These are phyloP conservation scores for Eledona agricola DNA, from an alignment of 2,888 invertebrate genomes.

Conservation along the genomic window DNA sequence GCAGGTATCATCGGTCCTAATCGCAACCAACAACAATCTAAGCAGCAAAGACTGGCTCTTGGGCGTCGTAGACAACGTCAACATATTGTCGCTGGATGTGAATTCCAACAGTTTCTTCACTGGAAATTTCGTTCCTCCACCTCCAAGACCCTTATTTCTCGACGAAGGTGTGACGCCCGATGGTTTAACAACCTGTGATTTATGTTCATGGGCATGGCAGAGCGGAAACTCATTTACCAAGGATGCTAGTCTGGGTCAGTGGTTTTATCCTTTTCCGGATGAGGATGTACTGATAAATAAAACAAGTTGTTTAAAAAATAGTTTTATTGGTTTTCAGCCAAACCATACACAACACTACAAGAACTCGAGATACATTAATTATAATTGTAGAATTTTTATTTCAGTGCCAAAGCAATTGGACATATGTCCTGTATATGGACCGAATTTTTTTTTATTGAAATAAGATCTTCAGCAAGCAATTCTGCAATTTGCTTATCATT, in stretches of 20 bases:
- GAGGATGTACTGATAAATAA: no score
- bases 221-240: conserved; percentile 58
- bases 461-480: no score
- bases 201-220: conserved; percentile 78
- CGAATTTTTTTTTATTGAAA: no score
- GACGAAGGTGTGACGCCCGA: conserved; percentile 72
- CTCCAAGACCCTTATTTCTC: conserved; percentile 72
- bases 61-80: conserved; percentile 43
- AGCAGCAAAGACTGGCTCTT: conserved; percentile 46
- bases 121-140: conserved; percentile 71
- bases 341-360: no score
- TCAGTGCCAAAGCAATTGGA: no score
- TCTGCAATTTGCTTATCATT: no score
- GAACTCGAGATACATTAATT: no score
- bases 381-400: no score
- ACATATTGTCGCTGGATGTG: conserved; percentile 47
- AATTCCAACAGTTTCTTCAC: conserved; percentile 59
- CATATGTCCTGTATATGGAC: no score
- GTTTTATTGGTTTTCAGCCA: no score
- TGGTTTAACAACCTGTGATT: conserved; percentile 77
- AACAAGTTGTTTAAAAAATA: no score
- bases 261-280: no score
- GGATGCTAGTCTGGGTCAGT: conserved; percentile 70
- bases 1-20: conserved; percentile 48
- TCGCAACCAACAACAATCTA: conserved; percentile 41